Evolutionary conservation across 2,888 invertebrate species (phyloP), one percentile per base, ranked within the genome.

Genomic region (Metalampra italica): DNA sequence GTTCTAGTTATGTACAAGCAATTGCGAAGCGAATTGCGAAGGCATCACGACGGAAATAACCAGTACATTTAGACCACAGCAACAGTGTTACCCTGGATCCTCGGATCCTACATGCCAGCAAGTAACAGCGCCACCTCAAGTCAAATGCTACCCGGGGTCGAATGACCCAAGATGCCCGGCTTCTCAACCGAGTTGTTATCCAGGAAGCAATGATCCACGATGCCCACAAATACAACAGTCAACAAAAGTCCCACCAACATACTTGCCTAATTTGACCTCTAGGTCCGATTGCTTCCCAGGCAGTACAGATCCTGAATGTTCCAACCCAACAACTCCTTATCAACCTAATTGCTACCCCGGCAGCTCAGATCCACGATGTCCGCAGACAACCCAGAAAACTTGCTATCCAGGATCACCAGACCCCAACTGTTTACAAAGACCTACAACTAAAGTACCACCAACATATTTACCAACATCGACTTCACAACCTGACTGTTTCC

Each of bases 1-100:
- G 45, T 73, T 78, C 52, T 74, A 89, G 87, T 69, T 85, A 37
- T 89, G 89, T 55, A 81, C 80, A 14, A 79, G 66, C 51, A 74
- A 78, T 56, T 89, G 89, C 45, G 86, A 89, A 14, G 63, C 81
- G 9, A 78, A 62, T 54, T 89, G 89, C 52, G 72, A 62, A 37
- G 79, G 73, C 29, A 62, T 71, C 29, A 75, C 68, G 11, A 70
- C 65, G 43, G 77, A 82, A 66, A 64, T 84, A 40, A 69, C 85
- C 41, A 78, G 87, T 50, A 76, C 80, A 42, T 55, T 75, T 38
- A 56, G 64, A 55, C 71, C 84, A 56, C 67, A 73, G 54, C 50
- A 60, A 7, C 69, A 67, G 48, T 76, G 78, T 43, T 74, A 72
- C 30, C 75, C 76, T 7, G 78, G 76, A 1, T 68, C 68, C 9